Conservation (phyloP, 1,140 invertebrate species). For the Drosophila micromelanica region DNA sequence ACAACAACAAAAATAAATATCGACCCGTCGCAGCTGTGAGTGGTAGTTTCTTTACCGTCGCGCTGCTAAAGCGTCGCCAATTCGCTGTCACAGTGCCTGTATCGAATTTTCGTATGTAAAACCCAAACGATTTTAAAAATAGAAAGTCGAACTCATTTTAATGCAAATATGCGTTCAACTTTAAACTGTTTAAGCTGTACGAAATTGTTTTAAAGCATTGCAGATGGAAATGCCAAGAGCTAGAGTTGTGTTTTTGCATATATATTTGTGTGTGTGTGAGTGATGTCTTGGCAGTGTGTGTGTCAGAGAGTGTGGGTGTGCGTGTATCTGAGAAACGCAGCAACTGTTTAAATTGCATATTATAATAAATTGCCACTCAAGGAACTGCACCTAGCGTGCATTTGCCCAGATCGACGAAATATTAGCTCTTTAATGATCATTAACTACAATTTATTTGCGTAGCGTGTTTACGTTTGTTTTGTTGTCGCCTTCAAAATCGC, state of each 20-base stretch:
- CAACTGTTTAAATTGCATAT: conserved; percentile 62
- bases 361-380: conserved; percentile 41
- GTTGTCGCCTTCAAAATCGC: conserved; percentile 19
- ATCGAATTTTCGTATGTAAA: conserved; percentile 50
- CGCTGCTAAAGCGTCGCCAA: conserved; percentile 42
- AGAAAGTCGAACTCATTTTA: conserved; percentile 38
- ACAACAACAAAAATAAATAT: conserved; percentile 39
- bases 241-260: neutral
- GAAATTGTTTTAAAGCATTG: conserved; percentile 21
- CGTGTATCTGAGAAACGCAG: conserved; percentile 47
- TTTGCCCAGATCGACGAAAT: conserved; percentile 7
- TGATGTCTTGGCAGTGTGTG: conserved; percentile 1
- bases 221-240: neutral
- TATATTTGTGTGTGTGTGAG: conserved; percentile 11
- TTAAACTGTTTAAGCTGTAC: conserved; percentile 7
- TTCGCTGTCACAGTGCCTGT: conserved; percentile 28
- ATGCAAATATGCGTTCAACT: conserved; percentile 18
- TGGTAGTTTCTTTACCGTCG: conserved; percentile 46
- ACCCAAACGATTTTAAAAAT: conserved; percentile 16
- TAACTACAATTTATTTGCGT: conserved; percentile 21
- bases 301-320: conserved; percentile 3
- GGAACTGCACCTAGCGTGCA: conserved; percentile 9
- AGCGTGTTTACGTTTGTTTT: conserved; percentile 24
- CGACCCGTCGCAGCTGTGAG: conserved; percentile 45
- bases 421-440: neutral